phyloP scores from a whole-genome alignment of 30 jellyfish, hydroid and myxozoan species.

The Aurelia sp. region DNA sequence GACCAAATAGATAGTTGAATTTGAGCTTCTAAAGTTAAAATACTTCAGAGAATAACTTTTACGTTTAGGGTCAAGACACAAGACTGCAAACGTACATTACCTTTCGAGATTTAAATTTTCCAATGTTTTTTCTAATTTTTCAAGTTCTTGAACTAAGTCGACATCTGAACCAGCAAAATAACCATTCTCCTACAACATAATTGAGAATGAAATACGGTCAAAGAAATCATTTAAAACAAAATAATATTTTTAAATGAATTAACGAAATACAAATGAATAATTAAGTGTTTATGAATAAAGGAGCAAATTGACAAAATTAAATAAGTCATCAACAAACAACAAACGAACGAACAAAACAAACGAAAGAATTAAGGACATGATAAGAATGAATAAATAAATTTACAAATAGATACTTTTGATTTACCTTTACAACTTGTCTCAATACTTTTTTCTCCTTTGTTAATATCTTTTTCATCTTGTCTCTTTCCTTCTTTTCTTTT shows the following conservation, averaged over 20 bases:
- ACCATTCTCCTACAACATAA: constrained; percentile 50
- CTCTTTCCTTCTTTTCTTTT: constrained; percentile 89
- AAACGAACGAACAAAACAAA: too few relatives aligned
- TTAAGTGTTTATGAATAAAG: too few relatives aligned
- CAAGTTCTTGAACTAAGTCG: constrained; percentile 77
- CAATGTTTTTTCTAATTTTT: constrained; percentile 72
- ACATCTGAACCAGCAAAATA: constrained; percentile 48
- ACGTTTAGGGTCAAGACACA: too few relatives aligned
- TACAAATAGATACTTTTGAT: neutral
- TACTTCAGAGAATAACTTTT: too few relatives aligned
- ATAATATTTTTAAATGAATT: too few relatives aligned
- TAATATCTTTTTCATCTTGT: constrained; percentile 67
- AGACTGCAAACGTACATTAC: neutral
- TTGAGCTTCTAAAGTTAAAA: too few relatives aligned
- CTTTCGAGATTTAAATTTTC: constrained; percentile 78
- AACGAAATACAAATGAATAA: too few relatives aligned
- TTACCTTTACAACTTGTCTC: constrained; percentile 83
- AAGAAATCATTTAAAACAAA: neutral
- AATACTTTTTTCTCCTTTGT: constrained; percentile 83
- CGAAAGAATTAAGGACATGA: neutral
- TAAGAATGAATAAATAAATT: neutral
- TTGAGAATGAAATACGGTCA: neutral
- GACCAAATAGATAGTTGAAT: too few relatives aligned
- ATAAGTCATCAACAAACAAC: too few relatives aligned
- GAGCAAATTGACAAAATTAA: too few relatives aligned